A percentile compares a stretch with the other conserved stretches of the same genome.
Conservation (phyloP, 2,797 vertebrate genomes). For the Karalla daura region DNA sequence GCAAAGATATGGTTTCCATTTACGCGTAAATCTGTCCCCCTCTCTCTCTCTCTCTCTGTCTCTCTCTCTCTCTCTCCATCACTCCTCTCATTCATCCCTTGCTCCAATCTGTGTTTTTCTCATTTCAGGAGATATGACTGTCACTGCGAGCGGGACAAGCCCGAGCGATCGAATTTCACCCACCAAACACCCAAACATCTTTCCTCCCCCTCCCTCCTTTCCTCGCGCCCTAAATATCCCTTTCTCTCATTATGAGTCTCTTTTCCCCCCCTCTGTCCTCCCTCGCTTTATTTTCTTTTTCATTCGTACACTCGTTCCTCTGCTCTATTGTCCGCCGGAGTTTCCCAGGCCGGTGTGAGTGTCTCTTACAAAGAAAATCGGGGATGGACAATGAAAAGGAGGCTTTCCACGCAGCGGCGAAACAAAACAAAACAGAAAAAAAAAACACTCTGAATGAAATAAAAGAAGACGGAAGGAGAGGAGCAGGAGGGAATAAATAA, state of each 20-base stretch:
- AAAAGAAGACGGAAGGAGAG: slow-evolving; percentile 44
- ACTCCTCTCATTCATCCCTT: slow-evolving; percentile 13
- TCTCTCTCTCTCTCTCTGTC: slow-evolving; percentile 1
- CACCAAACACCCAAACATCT: slow-evolving; percentile 41
- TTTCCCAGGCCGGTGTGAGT: slow-evolving; percentile 74
- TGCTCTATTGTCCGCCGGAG: slow-evolving; percentile 60
- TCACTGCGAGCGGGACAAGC: slow-evolving; percentile 10
- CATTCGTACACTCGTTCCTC: slow-evolving; percentile 33
- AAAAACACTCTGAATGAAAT: slow-evolving; percentile 62
- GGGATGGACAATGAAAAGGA: slow-evolving; percentile 66
- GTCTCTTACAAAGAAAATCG: slow-evolving; percentile 66
- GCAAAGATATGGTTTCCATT: slow-evolving; percentile 21
- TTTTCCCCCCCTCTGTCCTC: slow-evolving; percentile 15
- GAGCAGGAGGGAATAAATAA: slow-evolving; percentile 54
- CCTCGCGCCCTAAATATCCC: slow-evolving; percentile 56
- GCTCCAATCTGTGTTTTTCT: slow-evolving; percentile 25
- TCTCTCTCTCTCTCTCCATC: slow-evolving; percentile 8
- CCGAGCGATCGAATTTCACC: slow-evolving; percentile 50
- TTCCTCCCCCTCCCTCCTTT: slow-evolving; percentile 16
- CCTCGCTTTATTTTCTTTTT: slow-evolving; percentile 53
- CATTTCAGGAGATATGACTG: slow-evolving; percentile 10
- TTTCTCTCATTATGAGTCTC: slow-evolving; percentile 34
- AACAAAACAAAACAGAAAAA: slow-evolving; percentile 29
- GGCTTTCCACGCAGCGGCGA: slow-evolving; percentile 18
- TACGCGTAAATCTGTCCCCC: slow-evolving; percentile 15